Base-by-base conservation (phyloP, 2,888 invertebrate species). In the Papilio protenor region DNA sequence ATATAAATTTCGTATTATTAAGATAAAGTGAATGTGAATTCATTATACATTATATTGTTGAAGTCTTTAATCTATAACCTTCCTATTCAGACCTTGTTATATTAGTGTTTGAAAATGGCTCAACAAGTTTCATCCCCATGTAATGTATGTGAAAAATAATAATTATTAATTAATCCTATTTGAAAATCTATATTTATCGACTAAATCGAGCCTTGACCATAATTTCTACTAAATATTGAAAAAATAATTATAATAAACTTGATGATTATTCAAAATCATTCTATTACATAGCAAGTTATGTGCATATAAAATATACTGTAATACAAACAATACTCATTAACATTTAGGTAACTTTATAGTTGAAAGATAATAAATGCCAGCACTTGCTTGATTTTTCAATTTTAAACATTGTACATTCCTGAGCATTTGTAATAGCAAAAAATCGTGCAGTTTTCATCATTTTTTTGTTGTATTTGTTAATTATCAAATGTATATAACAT, bases 1-100 rank as follows among this genome's bases (percentile, higher is more conserved):
- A 86, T 89, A 87, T 85, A 86, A 87, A 88, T 88, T 88, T 88
- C 89, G 83, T 91, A 91, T 90, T 89, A 85, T 86, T 91, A 88
- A 89, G 88, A 85, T 85, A 84, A 87, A 85, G 87, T 85, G 81
- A 87, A 86, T 90, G 89, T 90, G 88, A 89, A 90, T 89, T 88
- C 87, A 88, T 87, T 88, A 88, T 90, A 91, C 88, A 84, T 59
- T 85, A 84, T 82, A 85, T 84, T 80, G 80, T 84, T 86, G 84
- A 80, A 79, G 74, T 72, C 64, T 75, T 75, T 55, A 80, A 69
- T 80, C 21, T 76, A 77, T 81, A 79, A 75, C 75, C 75, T 69
- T 79, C 66, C 77, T 78, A 72, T 77, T 78, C 61, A 71, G 14
- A 49, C 45, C 55, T 45, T 66, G 8, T 76, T 71, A 76, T 49